Base-by-base conservation (phyloP, 2,113 vertebrate species). In the Brachyhypopomus occidentalis region DNA sequence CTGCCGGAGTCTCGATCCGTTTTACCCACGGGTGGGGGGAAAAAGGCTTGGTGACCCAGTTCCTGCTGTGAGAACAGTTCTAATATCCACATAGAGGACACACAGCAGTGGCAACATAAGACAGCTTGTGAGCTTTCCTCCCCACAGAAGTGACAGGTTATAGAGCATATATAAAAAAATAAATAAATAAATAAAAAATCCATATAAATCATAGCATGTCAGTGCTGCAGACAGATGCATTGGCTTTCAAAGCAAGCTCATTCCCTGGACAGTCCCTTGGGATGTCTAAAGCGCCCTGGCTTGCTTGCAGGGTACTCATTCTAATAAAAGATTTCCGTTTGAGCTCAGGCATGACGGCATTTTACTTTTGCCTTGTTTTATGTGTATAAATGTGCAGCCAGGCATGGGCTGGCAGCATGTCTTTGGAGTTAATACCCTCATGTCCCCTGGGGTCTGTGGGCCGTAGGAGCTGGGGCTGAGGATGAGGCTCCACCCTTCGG, bases 391-490 rank as follows among this genome's bases (percentile, higher is more conserved):
- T 81, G 75, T 78, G 25, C 17, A 25, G 36, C n/a, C 11, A 41
- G 59, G 67, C 66, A 64, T 38, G 27, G 52, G 63, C 36, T 36
- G 22, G 77, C 34, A 79, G 36, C 36, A n/a, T 22, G 34, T 62
- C 78, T 80, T 85, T 78, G 58, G 56, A 83, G 82, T 81, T 70
- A 84, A 81, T 78, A 81, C 38, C 58, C 41, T 60, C 3, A 27
- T 17, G 38, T 84, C 55, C 77, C 64, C 45, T n/a, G 52, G 62
- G 69, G 55, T 41, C 71, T 66, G 17, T 5, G 27, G 74, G 52
- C 27, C 58, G 41, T 5, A 17, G 48, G 23, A 14, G n/a, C 55
- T 79, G 77, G 81, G 22, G 34, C 38, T n/a, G 72, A 84, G 22
- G 22, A 27, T n/a, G 72, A 30, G 8, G 62, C 7, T 11, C 71